Evolutionary conservation across 2,888 invertebrate species (phyloP).

Genomic region (Gastrophysa polygoni): DNA sequence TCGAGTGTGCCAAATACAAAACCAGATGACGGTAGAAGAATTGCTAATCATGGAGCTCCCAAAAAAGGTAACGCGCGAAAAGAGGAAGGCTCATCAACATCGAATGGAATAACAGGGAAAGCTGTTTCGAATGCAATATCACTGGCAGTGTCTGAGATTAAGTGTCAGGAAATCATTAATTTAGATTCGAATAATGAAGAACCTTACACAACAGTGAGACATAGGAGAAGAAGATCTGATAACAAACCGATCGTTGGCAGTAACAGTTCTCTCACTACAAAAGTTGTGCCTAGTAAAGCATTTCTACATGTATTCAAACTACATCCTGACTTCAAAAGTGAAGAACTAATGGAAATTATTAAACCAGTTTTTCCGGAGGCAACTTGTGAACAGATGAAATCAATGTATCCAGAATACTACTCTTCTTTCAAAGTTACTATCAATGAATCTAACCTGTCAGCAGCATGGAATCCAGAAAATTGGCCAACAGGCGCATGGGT

Average conservation of each 20-base stretch:
- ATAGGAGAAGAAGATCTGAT: background rate
- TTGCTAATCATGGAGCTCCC: background rate
- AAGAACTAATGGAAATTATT: conserved; percentile 3
- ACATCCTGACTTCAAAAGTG: conserved; percentile 8
- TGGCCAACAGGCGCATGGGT: background rate
- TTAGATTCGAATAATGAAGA: background rate
- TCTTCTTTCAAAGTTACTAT: background rate
- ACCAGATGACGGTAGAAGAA: too few species aligned
- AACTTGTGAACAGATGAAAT: conserved; percentile 8
- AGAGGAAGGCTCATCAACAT: background rate
- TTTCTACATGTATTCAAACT: conserved; percentile 8
- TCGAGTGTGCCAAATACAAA: too few species aligned
- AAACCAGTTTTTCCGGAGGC: conserved; percentile 8
- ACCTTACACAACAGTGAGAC: background rate
- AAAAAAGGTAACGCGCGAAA: background rate
- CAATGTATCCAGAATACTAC: conserved; percentile 4
- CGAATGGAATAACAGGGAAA: too few species aligned
- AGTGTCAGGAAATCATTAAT: background rate
- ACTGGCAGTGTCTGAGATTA: background rate
- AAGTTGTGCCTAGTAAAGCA: background rate
- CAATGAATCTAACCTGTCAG: background rate
- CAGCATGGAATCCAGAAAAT: background rate
- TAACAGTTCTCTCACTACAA: background rate
- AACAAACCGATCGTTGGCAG: conserved; percentile 8
- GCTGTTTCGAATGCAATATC: background rate